Evolutionary conservation across 2,113 vertebrate species (phyloP).

Genomic region (Chaetops frenatus): DNA sequence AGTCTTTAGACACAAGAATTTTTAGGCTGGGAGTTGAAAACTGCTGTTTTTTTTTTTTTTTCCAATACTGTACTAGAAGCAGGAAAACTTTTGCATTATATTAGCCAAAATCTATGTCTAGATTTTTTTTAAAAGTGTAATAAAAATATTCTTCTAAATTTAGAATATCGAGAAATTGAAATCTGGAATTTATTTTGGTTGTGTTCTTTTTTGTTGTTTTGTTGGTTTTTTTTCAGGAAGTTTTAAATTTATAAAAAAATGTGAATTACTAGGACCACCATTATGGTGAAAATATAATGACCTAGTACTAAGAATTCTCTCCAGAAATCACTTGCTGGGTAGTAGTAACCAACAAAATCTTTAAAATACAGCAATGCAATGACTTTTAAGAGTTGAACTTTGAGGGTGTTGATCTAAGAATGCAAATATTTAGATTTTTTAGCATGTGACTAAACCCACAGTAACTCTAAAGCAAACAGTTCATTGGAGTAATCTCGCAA

Average conservation of each 20-base stretch:
- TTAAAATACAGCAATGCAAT: background rate
- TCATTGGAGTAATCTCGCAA: background rate
- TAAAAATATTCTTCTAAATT: background rate
- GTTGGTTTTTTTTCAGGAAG: background rate
- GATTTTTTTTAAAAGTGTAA: background rate
- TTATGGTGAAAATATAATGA: background rate
- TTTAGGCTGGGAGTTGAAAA: background rate
- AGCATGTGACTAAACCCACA: background rate
- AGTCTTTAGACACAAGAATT: background rate
- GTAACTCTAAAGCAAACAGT: background rate
- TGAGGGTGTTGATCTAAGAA: background rate
- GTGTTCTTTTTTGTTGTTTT: background rate
- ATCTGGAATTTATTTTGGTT: background rate
- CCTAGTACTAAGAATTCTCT: background rate
- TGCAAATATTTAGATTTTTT: background rate
- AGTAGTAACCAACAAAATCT: background rate
- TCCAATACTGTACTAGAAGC: background rate
- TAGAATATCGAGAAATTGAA: background rate
- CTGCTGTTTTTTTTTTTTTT: background rate
- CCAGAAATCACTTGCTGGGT: background rate
- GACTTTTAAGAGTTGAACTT: background rate
- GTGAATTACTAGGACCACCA: background rate
- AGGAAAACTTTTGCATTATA: background rate
- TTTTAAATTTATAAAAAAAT: background rate
- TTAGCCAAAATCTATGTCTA: background rate